Evolutionary conservation across 2,888 invertebrate species (phyloP).

Genomic region (Drosophila engyochracea): DNA sequence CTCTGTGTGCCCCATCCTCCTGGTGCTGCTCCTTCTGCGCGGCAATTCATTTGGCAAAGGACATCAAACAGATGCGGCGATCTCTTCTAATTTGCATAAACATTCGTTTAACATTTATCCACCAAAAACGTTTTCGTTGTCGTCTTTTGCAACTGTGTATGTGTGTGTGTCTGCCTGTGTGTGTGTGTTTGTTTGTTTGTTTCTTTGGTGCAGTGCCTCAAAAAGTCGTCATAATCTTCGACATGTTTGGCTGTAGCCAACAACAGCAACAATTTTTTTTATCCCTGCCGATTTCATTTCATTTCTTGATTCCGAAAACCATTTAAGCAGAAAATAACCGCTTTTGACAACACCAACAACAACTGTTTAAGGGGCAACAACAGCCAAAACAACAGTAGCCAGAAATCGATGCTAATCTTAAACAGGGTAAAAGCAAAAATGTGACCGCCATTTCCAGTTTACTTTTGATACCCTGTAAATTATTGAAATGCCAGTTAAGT

Average conservation of each 20-base stretch:
- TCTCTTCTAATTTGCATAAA: constrained; percentile 83
- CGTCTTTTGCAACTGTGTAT: constrained; percentile 25
- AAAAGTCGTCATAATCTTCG: constrained; percentile 76
- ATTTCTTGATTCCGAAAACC: constrained; percentile 65
- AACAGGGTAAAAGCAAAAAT: constrained; percentile 54
- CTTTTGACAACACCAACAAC: constrained; percentile 67
- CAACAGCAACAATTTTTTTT: constrained; percentile 32
- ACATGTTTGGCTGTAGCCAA: constrained; percentile 58
- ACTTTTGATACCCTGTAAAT: constrained; percentile 51
- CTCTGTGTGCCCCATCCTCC: constrained; percentile 7
- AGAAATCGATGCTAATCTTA: constrained; percentile 71
- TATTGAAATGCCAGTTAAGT: not conserved
- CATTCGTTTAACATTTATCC: constrained; percentile 82
- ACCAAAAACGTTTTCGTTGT: constrained; percentile 79
- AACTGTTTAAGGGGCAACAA: constrained; percentile 40
- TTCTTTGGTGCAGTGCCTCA: constrained; percentile 40
- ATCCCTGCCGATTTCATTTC: constrained; percentile 66
- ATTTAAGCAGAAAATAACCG: constrained; percentile 73
- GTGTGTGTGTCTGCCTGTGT: not conserved
- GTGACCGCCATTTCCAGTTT: constrained; percentile 61
- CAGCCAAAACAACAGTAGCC: constrained; percentile 58
- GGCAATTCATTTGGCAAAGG: constrained; percentile 72
- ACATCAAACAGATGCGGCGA: constrained; percentile 82
- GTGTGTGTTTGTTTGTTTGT: constrained; percentile 23
- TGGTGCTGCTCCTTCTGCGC: not conserved